Conservation (phyloP, 2,797 vertebrate species). For the Acanthopagrus latus region DNA sequence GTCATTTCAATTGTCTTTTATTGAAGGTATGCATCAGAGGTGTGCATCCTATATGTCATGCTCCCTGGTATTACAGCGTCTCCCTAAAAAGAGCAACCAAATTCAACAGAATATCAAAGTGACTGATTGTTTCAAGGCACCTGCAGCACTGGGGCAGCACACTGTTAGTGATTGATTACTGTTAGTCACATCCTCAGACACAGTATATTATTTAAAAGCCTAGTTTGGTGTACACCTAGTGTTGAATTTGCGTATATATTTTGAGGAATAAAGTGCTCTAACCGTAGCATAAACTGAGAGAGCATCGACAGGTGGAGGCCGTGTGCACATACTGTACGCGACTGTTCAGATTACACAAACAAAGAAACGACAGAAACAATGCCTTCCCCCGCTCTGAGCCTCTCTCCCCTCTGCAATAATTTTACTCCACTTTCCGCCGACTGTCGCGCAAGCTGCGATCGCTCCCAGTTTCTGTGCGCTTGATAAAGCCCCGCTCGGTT, state of each 20-base stretch:
- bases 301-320: slow-evolving; percentile 24
- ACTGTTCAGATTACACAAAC: slow-evolving; percentile 32
- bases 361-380: slow-evolving; percentile 9
- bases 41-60: slow-evolving; percentile 58
- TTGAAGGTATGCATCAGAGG: slow-evolving; percentile 74
- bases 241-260: background rate
- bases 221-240: background rate
- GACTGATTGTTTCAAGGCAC: slow-evolving; percentile 40
- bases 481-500: slow-evolving; percentile 75
- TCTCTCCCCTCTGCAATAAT: slow-evolving; percentile 26
- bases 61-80: slow-evolving; percentile 52
- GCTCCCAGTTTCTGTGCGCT: slow-evolving; percentile 61
- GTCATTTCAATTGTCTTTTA: slow-evolving; percentile 82
- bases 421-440: slow-evolving; percentile 36
- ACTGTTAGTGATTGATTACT: slow-evolving; percentile 12
- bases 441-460: slow-evolving; percentile 58
- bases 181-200: background rate
- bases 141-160: slow-evolving; percentile 14
- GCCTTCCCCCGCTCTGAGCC: slow-evolving; percentile 20
- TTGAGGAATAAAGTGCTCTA: slow-evolving; percentile 5
- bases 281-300: slow-evolving; percentile 10
- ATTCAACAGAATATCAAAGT: slow-evolving; percentile 55
- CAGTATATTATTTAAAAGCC: background rate
- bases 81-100: slow-evolving; percentile 46
- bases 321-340: slow-evolving; percentile 2